A percentile compares a stretch with the other conserved stretches of the same genome.
These are phyloP conservation scores for Pristionchus japonicus DNA, from an alignment of 2,888 invertebrate species.

Conservation along the genomic window DNA sequence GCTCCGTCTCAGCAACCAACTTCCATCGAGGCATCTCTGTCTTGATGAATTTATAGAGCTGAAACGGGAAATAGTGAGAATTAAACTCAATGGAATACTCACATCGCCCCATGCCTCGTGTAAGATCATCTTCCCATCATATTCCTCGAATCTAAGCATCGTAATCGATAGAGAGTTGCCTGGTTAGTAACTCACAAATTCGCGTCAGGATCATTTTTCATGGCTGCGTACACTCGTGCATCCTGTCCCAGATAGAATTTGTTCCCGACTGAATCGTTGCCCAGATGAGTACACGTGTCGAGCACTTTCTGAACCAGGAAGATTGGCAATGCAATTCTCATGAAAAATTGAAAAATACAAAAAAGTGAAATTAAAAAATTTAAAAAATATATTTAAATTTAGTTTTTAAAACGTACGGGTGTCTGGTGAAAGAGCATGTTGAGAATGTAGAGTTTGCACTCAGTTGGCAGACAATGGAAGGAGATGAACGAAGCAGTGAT, in stretches of 20 bases:
- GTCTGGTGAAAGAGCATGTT: constrained; percentile 35
- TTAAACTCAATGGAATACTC: neutral
- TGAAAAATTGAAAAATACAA: neutral
- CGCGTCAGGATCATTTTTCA: neutral
- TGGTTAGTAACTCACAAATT: constrained; percentile 10
- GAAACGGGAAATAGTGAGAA: neutral
- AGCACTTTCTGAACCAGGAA: constrained; percentile 1
- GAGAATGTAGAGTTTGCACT: constrained; percentile 31
- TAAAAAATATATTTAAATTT: no score
- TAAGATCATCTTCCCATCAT: neutral
- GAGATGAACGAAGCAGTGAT: neutral
- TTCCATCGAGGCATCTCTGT: constrained; percentile 36
- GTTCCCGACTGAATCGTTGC: constrained; percentile 2
- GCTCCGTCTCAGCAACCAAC: constrained; percentile 19
- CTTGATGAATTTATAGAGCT: constrained; percentile 35
- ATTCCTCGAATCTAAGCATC: constrained; percentile 12
- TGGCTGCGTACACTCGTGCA: neutral
- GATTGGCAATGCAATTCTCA: neutral
- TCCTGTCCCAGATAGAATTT: constrained; percentile 27
- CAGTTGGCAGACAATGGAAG: constrained; percentile 31
- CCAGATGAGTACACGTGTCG: constrained; percentile 26
- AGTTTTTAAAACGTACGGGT: constrained; percentile 8
- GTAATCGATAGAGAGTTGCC: no score
- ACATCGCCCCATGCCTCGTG: constrained; percentile 35
- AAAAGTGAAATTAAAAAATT: no score